These are phyloP conservation scores for Cotesia chilonis DNA, from an alignment of 1,140 invertebrate genomes.

Conservation along the genomic window DNA sequence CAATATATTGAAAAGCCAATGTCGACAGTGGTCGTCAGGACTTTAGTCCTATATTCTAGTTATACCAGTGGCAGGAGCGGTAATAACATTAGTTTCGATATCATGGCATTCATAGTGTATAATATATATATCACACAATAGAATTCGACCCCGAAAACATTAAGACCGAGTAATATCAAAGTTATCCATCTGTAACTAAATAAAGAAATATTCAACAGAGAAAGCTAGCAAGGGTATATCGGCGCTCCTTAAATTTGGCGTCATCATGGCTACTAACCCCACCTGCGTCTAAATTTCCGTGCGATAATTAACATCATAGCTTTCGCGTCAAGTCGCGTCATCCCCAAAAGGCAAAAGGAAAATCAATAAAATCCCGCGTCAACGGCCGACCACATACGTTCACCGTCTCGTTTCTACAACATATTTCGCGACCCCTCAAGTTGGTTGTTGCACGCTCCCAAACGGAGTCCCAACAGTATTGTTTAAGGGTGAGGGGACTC, in stretches of 20 bases:
- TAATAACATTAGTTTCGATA: slow-evolving; percentile 2
- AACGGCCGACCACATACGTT: slow-evolving; percentile 32
- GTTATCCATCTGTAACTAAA: slow-evolving; percentile 1
- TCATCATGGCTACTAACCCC: slow-evolving; percentile 12
- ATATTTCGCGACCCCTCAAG: slow-evolving; percentile 27
- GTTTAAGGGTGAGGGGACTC: background rate
- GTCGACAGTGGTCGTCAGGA: background rate
- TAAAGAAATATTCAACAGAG: background rate
- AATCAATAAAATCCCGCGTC: slow-evolving; percentile 32
- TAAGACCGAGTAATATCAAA: background rate
- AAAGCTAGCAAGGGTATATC: background rate
- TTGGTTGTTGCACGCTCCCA: slow-evolving; percentile 10
- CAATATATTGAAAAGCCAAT: slow-evolving; percentile 21
- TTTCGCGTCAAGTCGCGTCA: slow-evolving; percentile 1
- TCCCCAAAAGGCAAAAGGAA: slow-evolving; percentile 28
- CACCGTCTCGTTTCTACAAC: slow-evolving; percentile 22
- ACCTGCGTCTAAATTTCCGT: slow-evolving; percentile 21
- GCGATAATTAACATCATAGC: slow-evolving; percentile 32
- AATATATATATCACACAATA: background rate
- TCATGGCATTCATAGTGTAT: background rate
- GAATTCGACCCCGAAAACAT: background rate
- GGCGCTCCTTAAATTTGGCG: slow-evolving; percentile 15
- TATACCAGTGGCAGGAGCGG: background rate
- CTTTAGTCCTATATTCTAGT: too few species aligned
- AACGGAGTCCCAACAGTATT: too few species aligned